phyloP scores from a whole-genome alignment of 2,888 invertebrate genomes.

The Itoplectis maculator region DNA sequence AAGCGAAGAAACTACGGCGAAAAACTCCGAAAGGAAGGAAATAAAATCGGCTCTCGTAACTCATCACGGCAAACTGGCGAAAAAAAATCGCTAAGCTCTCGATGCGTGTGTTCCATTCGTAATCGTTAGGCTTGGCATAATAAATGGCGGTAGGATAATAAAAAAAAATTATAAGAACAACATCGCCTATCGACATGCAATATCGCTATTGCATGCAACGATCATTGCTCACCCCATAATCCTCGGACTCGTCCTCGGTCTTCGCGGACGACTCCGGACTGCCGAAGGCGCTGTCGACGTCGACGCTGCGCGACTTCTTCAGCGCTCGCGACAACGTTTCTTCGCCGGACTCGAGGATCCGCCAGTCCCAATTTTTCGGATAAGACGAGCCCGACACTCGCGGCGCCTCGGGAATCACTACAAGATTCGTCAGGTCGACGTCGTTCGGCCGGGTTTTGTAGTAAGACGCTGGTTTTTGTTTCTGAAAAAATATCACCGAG shows the following conservation, averaged over 20 bases:
- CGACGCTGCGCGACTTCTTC: slow-evolving; percentile 84
- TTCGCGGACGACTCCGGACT: slow-evolving; percentile 76
- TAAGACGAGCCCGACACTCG: slow-evolving; percentile 90
- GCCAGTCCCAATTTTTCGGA: slow-evolving; percentile 91
- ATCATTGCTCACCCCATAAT: slow-evolving; percentile 63
- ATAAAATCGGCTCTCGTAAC: slow-evolving; percentile 14
- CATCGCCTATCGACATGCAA: slow-evolving; percentile 25
- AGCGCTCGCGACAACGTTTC: slow-evolving; percentile 83
- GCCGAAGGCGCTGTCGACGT: slow-evolving; percentile 82
- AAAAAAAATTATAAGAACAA: slow-evolving; percentile 38
- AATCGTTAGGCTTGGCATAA: slow-evolving; percentile 1
- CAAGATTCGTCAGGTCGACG: slow-evolving; percentile 90
- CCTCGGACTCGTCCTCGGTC: slow-evolving; percentile 62
- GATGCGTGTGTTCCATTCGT: slow-evolving; percentile 30
- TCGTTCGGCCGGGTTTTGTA: slow-evolving; percentile 92
- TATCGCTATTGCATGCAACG: slow-evolving; percentile 46
- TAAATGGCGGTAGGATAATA: neutral
- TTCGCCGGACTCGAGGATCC: slow-evolving; percentile 87
- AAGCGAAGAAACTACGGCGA: neutral
- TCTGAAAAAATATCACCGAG: too few relatives aligned
- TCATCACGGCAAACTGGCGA: neutral
- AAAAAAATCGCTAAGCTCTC: slow-evolving; percentile 35
- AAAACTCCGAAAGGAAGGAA: neutral
- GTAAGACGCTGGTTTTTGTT: slow-evolving; percentile 92
- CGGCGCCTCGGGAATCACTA: slow-evolving; percentile 92